Evolutionary conservation across 2,113 vertebrate genomes (phyloP).

Genomic region (Sturnira hondurensis): DNA sequence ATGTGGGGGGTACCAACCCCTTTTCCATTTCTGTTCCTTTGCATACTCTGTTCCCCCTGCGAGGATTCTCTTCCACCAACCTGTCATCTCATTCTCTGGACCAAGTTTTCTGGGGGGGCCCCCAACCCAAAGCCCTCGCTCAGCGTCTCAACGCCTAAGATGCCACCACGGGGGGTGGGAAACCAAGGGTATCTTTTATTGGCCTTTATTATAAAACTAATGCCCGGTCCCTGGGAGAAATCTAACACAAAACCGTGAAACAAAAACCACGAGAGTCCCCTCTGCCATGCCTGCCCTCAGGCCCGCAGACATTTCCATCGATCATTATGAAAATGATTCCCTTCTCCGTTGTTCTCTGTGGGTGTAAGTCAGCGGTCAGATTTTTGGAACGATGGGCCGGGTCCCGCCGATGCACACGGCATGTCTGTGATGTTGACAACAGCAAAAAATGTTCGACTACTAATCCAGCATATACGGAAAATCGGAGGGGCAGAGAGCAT

Average conservation of each 20-base stretch:
- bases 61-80: not conserved
- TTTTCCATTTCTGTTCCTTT: not conserved
- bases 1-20: too few species aligned
- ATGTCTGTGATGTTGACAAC: not conserved
- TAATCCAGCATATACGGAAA: not conserved
- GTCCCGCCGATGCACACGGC: not conserved
- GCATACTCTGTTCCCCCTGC: not conserved
- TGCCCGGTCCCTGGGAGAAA: not conserved
- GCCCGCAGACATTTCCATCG: not conserved
- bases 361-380: not conserved
- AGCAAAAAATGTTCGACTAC: rapidly evolving
- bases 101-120: not conserved
- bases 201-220: not conserved
- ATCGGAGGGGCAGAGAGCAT: not conserved
- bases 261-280: not conserved
- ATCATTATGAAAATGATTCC: rapidly evolving
- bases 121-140: not conserved
- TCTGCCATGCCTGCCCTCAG: not conserved
- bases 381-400: rapidly evolving
- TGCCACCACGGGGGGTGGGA: not conserved
- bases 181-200: not conserved
- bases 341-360: not conserved
- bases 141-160: not conserved
- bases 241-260: not conserved
- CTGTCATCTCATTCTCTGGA: not conserved